These are phyloP conservation scores for Archips xylosteana DNA, from an alignment of 2,888 invertebrate species.

Conservation along the genomic window DNA sequence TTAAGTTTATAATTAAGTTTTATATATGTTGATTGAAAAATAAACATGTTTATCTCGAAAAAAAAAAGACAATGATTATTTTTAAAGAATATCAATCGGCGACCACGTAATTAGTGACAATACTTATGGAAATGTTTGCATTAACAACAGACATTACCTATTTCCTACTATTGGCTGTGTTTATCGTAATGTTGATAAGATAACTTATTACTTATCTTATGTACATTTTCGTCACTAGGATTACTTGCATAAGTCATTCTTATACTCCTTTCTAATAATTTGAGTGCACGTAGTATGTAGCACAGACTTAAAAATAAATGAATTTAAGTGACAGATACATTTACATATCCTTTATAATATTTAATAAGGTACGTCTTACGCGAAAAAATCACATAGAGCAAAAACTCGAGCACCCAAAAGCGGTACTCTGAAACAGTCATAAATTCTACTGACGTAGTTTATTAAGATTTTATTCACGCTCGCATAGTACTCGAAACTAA, in stretches of 20 bases:
- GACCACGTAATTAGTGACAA: not conserved
- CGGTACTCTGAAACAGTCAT: constrained; percentile 54
- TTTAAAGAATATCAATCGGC: not conserved
- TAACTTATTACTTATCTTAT: not conserved
- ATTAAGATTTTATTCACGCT: constrained; percentile 59
- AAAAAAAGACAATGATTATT: not conserved
- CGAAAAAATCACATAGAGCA: constrained; percentile 25
- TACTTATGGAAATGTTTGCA: not conserved
- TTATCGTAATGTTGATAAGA: constrained; percentile 1
- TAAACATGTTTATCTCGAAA: too few relatives aligned
- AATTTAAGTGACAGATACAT: not conserved
- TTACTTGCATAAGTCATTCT: not conserved
- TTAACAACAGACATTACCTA: not conserved
- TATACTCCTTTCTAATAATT: not conserved
- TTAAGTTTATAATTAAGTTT: too few relatives aligned
- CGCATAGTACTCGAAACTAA: constrained; percentile 57
- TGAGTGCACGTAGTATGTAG: not conserved
- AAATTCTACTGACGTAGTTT: constrained; percentile 53
- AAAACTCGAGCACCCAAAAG: constrained; percentile 42
- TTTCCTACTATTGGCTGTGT: not conserved
- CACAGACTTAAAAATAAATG: not conserved
- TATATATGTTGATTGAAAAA: too few relatives aligned
- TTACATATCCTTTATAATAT: not conserved
- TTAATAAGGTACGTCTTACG: not conserved
- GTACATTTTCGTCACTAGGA: not conserved